Base-by-base conservation (phyloP, 2,888 invertebrate genomes). In the Sinodicranocentrus sp. region DNA sequence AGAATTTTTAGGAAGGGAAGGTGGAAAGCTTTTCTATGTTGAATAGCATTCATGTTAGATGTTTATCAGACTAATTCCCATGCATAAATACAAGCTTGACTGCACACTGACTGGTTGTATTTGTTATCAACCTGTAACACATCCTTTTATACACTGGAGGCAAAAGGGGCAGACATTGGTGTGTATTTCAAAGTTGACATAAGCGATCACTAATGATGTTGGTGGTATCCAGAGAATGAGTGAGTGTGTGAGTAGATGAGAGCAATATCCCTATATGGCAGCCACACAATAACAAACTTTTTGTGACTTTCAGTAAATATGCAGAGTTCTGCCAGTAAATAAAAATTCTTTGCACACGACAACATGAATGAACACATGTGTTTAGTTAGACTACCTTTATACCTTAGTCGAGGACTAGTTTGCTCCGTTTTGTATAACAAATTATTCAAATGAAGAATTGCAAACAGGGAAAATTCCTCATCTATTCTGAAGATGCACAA, bases 131-230 rank as follows among this genome's bases (percentile, higher is more conserved):
- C 57, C 57, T 57, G 57, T 57, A 57, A 57, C 57, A 25, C 25
- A 21, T 23, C 57, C n/a, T 23, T 57, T 57, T 25, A n/a, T 57
- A 19, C 2, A 57, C 25, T 23, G 48, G 48, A 73, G 57, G 61
- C 67, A 23, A 3, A 70, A 63, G 77, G 61, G 77, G 77, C 28
- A 70, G 59, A 28, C 26, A 28, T 23, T 33, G 19, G 59, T 59
- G 67, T 43, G 70, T 63, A 72, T 80, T 73, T 73, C 67, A 82
- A 70, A 70, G 61, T 61, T 82, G 82, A 82, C 75, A 82, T 82
- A 75, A 82, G 75, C 63, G 82, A 82, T 82, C 23, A 19, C 82
- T 82, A 82, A 82, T 82, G 70, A 78, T 61, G 59, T 43, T 59
- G 68, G 65, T 68, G 75, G 48, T 68, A 54, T 57, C 54, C 57